These are phyloP conservation scores for Trididemnum nubilum DNA, from an alignment of 23 tunicate genomes.

Conservation along the genomic window DNA sequence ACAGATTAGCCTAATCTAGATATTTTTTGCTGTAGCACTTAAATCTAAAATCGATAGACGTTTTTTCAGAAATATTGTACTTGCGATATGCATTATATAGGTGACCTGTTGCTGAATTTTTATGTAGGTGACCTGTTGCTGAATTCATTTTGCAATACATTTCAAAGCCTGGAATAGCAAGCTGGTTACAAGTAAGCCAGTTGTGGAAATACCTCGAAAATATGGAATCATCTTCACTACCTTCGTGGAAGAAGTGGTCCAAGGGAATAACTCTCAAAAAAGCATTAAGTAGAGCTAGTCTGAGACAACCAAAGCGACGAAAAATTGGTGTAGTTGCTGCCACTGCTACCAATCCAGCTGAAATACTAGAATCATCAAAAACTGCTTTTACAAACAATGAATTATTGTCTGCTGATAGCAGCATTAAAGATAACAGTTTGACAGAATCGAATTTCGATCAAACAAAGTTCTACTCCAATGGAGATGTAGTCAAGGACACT, in stretches of 20 bases:
- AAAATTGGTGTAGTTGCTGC: conserved; percentile 14
- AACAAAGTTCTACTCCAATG: neutral
- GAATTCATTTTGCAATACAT: no score
- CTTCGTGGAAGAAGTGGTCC: conserved; percentile 1
- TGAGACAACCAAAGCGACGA: neutral
- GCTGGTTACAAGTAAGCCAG: no score
- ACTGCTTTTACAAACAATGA: neutral
- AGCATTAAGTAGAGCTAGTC: neutral
- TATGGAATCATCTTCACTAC: no score
- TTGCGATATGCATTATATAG: no score
- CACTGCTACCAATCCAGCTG: neutral
- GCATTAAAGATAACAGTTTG: neutral
- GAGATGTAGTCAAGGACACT: neutral
- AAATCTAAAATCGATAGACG: no score
- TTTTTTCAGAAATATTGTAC: no score
- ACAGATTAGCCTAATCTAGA: no score
- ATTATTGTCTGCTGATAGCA: neutral
- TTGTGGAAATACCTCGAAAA: no score
- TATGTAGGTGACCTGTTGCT: no score
- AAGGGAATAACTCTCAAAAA: conserved; percentile 3
- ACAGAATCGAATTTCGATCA: neutral
- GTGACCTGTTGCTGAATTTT: no score
- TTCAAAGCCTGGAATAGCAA: no score
- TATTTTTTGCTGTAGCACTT: no score
- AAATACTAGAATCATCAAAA: neutral